Conservation (phyloP, 2,113 vertebrate species). For the Hippolais icterina region DNA sequence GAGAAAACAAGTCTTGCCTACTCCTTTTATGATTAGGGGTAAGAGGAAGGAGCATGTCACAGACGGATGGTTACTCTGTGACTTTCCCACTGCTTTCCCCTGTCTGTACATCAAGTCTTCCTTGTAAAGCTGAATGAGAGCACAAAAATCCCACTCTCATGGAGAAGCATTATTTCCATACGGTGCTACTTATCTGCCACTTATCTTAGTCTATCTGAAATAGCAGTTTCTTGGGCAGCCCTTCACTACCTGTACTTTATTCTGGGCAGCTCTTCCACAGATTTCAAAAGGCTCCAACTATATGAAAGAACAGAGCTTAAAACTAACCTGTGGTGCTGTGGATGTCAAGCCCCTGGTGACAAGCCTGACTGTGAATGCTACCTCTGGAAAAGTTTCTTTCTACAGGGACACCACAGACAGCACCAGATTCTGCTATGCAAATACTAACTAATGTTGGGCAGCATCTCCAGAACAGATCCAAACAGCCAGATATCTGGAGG, state of each 20-base stretch:
- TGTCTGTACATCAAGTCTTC: background rate
- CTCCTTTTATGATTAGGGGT: background rate
- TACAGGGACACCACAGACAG: background rate
- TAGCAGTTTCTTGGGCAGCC: background rate
- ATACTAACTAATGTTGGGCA: background rate
- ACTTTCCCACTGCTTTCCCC: background rate
- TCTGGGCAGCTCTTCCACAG: background rate
- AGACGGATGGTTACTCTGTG: background rate
- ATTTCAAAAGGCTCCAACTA: background rate
- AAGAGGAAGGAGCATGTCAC: rapidly evolving
- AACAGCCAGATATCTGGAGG: background rate
- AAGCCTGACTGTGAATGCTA: background rate
- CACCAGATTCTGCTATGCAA: background rate
- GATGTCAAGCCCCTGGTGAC: background rate
- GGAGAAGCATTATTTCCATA: background rate
- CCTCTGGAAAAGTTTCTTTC: background rate
- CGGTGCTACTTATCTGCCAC: background rate
- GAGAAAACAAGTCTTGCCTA: background rate
- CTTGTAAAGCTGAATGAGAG: background rate
- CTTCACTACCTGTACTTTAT: background rate
- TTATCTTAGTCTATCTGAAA: background rate
- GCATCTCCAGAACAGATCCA: background rate
- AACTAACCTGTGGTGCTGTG: background rate
- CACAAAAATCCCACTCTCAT: background rate
- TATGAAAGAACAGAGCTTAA: background rate